Base-by-base conservation (phyloP, 2,113 vertebrate genomes). In the Theropithecus gelada region DNA sequence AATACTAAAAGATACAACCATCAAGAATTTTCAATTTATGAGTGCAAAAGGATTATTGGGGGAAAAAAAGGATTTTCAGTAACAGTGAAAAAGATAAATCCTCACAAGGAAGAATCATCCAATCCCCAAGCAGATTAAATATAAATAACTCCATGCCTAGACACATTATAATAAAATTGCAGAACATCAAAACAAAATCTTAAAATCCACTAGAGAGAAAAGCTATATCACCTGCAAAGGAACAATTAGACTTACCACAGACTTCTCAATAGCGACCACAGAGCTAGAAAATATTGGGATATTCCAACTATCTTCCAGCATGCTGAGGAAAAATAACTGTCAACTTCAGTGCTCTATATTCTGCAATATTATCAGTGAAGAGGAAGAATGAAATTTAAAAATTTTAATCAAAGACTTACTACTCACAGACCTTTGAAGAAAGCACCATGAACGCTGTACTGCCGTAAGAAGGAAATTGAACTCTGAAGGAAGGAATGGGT, bases 151-250 rank as follows among this genome's bases (percentile, higher is more conserved):
- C 55, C 70, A 59, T 45, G 57, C 64, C 30, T 78, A 89, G 11
- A 93, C 2, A 50, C 70, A 45, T 68, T 40, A 84, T 35, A 87
- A 43, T 57, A 94, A 73, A 93, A 93, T 23, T 81, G 12, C 8
- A 90, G 86, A 93, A 86, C 23, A 95, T 27, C 66, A 66, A 94
- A 73, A 80, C 38, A 94, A 97, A 97, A 90, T 55, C 20, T 93
- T 81, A 59, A 88, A 92, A 87, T 35, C 9, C 40, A 76, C n/a
- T 81, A 66, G 25, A 88, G 18, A 91, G 17, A 92, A 82, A 11
- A 85, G 57, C 70, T 35, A 73, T 32, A 59, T 79, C 68, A 52
- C 38, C 66, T 78, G 90, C 30, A 93, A 86, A 96, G 61, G 57
- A 82, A 94, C 16, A 70, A 84, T 72, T 50, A 93, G 11, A 52